A percentile compares a stretch with the other conserved stretches of the same genome.
Conservation (phyloP, 2,797 vertebrate genomes). For the Pangasius krempfi region DNA sequence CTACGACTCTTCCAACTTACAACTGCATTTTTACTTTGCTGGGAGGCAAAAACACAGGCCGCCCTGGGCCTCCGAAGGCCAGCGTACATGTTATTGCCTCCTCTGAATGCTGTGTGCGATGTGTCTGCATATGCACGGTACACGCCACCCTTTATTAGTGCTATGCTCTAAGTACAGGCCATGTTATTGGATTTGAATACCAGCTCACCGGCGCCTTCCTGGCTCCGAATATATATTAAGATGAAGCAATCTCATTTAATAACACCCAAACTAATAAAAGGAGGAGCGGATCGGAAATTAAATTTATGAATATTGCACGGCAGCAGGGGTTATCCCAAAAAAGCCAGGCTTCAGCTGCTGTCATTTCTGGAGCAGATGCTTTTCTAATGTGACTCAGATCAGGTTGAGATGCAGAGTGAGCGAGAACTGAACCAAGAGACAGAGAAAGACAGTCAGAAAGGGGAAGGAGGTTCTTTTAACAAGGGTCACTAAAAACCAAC, state of each 20-base stretch:
- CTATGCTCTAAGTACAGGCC: conserved; percentile 96
- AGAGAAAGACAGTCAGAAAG: conserved; percentile 29
- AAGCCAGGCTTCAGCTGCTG: conserved; percentile 83
- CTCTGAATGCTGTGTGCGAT: conserved; percentile 84
- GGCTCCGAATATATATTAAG: conserved; percentile 97
- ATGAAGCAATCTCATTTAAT: conserved; percentile 99
- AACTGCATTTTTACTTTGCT: conserved; percentile 45
- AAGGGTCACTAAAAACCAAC: conserved; percentile 35
- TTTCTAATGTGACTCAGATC: conserved; percentile 54
- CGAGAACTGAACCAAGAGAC: conserved; percentile 38
- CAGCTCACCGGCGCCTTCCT: conserved; percentile 91
- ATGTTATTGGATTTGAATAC: conserved; percentile 99
- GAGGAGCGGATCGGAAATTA: conserved; percentile 96
- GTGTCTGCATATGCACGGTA: conserved; percentile 92
- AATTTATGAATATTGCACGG: conserved; percentile 99
- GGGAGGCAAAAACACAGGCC: conserved; percentile 56
- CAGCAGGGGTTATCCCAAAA: conserved; percentile 84
- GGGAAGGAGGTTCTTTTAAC: conserved; percentile 11
- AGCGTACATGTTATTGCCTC: conserved; percentile 84
- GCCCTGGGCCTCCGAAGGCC: conserved; percentile 78
- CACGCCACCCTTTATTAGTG: conserved; percentile 98
- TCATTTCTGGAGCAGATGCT: conserved; percentile 76
- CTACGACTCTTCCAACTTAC: neutral
- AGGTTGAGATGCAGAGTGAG: conserved; percentile 18
- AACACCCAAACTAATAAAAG: conserved; percentile 99